Evolutionary conservation across 1,140 invertebrate species (phyloP), one percentile per base, ranked within the genome.

Genomic region (Pseudomyrmex gracilis): DNA sequence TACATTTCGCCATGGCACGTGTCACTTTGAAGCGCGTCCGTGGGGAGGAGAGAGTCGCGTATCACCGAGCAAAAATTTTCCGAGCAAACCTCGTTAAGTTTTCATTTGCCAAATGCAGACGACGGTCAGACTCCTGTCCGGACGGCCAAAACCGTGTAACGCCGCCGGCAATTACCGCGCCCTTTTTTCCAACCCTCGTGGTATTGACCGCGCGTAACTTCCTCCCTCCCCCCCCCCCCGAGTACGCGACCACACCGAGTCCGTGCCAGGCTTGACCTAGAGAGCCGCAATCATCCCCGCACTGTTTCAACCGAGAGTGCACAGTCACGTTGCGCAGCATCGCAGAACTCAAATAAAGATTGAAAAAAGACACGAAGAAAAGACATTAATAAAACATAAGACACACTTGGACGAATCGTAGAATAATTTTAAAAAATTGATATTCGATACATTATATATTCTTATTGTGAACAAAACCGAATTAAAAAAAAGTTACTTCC

Each of bases 21-120:
- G 92, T 92, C 91, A 92, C 92, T 92, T 91, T 92, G 91, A 90
- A 91, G 88, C 88, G 85, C 85, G 87, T 89, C 89, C 84, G 63
- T 85, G 68, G 90, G 87, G 89, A 80, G 51, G 68, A 34, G 34
- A 34, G 34, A 73, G 51, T 66, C 73, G 67, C 70, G 73, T 53
- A 73, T 63, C 24, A 60, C 80, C 57, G 64, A 20, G n/a, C 53
- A 51, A 78, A 74, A 84, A 88, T 90, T 91, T 92, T 90, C 64
- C 85, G 34, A 87, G 84, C 67, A 85, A 88, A 90, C 85, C 85
- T 88, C 86, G 85, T 89, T 85, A 90, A 87, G 82, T 90, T 91
- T 91, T 90, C 91, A 90, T 91, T 89, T 84, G 53, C 84, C 89
- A 85, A 89, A 87, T 89, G 90, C 74, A 85, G 85, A 87, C 45